phyloP scores from a whole-genome alignment of 2,888 invertebrate genomes.

The Callimorpha dominula region DNA sequence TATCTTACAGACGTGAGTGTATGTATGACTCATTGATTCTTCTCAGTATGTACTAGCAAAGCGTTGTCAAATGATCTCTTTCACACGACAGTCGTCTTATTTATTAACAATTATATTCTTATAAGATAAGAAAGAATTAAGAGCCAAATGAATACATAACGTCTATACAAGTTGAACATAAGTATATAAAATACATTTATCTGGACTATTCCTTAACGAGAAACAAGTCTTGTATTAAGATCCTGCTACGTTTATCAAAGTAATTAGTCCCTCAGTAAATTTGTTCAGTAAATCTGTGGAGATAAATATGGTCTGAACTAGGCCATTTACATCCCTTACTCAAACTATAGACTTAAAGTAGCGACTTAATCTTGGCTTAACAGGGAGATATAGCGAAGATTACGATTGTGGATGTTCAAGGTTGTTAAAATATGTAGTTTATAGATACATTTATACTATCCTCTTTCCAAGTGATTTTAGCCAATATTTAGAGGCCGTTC shows the following conservation, averaged over 20 bases:
- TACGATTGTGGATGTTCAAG: background rate
- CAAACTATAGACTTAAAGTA: background rate
- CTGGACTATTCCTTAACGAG: background rate
- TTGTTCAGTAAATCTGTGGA: slow-evolving; percentile 1
- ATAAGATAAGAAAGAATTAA: too few species aligned
- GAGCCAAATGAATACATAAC: too few species aligned
- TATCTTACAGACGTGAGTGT: too few species aligned
- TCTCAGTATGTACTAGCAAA: too few species aligned
- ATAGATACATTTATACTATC: too few species aligned
- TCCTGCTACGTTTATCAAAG: background rate
- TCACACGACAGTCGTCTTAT: too few species aligned
- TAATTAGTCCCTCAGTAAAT: background rate
- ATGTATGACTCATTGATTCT: too few species aligned
- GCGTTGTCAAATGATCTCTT: too few species aligned
- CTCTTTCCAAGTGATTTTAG: too few species aligned
- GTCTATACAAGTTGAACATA: too few species aligned
- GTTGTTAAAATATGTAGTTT: background rate
- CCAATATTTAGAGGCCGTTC: too few species aligned
- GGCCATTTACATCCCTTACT: background rate
- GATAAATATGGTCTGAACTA: background rate
- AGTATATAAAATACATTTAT: background rate
- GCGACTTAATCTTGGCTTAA: background rate
- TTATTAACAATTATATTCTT: too few species aligned
- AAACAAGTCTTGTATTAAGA: background rate
- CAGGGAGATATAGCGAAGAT: background rate